These are phyloP conservation scores for Tricholaema leucomelas DNA, from an alignment of 2,113 vertebrate genomes.

Conservation along the genomic window DNA sequence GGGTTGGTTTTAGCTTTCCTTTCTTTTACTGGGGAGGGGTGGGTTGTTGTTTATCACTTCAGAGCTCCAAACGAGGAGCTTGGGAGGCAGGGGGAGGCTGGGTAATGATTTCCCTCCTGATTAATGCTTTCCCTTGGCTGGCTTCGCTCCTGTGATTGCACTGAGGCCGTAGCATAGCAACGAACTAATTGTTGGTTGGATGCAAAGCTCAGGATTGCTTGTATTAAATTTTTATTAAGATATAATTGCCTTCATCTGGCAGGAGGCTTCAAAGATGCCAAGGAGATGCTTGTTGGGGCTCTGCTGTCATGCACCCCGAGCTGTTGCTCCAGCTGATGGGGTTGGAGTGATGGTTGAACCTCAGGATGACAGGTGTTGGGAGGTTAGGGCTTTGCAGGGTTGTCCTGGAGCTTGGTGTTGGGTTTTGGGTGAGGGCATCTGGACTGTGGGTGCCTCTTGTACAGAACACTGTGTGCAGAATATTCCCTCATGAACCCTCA, in stretches of 20 bases:
- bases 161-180: slow-evolving; percentile 69
- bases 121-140: slow-evolving; percentile 64
- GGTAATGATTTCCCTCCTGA: slow-evolving; percentile 24
- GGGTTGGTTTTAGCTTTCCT: accelerated
- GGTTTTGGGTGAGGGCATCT: background rate
- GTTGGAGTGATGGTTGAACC: accelerated
- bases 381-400: background rate
- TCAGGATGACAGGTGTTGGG: background rate
- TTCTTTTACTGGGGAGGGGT: too few relatives aligned
- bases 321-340: accelerated
- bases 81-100: background rate
- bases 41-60: background rate
- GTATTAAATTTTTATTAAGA: slow-evolving; percentile 63
- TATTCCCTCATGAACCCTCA: background rate
- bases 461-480: background rate
- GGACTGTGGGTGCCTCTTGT: accelerated
- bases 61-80: background rate
- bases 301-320: background rate
- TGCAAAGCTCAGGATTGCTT: slow-evolving; percentile 59
- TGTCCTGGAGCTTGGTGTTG: too few relatives aligned
- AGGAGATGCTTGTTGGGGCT: background rate
- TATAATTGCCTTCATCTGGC: slow-evolving; percentile 27
- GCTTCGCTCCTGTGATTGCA: slow-evolving; percentile 50
- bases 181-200: slow-evolving; percentile 66
- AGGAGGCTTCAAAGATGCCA: slow-evolving; percentile 44